Evolutionary conservation across 2,797 vertebrate species (phyloP).

Genomic region (Lepilemur ruficaudatus): DNA sequence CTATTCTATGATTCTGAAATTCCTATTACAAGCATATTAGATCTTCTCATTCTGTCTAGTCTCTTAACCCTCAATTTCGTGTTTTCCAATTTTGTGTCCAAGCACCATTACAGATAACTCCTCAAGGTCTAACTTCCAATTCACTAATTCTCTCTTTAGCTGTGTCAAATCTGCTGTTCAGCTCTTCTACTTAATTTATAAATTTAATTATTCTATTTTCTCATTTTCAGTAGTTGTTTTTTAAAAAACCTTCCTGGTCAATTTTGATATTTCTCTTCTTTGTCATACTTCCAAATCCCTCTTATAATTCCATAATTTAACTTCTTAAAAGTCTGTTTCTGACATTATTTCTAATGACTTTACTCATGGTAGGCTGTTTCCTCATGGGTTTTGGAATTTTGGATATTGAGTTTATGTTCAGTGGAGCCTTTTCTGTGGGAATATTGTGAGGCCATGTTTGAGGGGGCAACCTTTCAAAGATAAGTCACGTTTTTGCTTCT

Average conservation of each 20-base stretch:
- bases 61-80: not conserved
- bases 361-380: not conserved
- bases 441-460: not conserved
- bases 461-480: not conserved
- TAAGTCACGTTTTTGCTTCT: not conserved
- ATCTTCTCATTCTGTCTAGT: not conserved
- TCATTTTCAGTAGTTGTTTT: not conserved
- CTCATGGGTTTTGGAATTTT: not conserved
- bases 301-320: not conserved
- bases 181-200: slow-evolving; percentile 24
- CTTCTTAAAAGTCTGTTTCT: slow-evolving; percentile 16
- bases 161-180: not conserved
- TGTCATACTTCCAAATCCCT: not conserved
- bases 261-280: not conserved
- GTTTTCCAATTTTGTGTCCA: not conserved
- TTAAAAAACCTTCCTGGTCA: not conserved
- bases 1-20: not conserved
- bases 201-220: not conserved
- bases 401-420: not conserved
- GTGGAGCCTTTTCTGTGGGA: not conserved
- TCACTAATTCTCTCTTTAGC: not conserved
- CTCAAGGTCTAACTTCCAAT: not conserved
- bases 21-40: not conserved
- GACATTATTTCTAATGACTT: not conserved
- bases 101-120: not conserved